Conservation (phyloP, 2,797 vertebrate species). For the Carcharodon carcharias region DNA sequence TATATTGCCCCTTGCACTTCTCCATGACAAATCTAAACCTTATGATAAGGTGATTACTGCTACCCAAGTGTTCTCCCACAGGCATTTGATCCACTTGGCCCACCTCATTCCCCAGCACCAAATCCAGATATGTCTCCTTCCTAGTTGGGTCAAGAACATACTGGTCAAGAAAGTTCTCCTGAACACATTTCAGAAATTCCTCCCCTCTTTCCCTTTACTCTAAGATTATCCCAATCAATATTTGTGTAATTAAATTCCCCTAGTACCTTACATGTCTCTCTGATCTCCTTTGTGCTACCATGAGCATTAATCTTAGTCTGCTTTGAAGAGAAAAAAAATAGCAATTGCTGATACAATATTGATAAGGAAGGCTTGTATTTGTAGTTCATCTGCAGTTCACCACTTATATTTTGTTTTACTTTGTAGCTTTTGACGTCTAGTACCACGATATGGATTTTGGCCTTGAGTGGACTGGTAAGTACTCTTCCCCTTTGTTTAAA, state of each 20-base stretch:
- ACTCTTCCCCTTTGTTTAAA: not conserved
- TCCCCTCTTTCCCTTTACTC: not conserved
- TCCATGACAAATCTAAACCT: not conserved
- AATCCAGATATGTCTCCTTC: not conserved
- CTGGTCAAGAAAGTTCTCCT: not conserved
- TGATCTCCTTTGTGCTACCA: not conserved
- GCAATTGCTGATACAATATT: too few species aligned
- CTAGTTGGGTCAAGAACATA: not conserved
- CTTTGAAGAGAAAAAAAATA: not conserved
- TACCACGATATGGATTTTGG: slow-evolving; percentile 86
- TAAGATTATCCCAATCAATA: not conserved
- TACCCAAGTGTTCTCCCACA: not conserved
- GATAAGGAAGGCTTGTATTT: not conserved
- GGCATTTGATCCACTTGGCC: not conserved
- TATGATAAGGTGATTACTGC: not conserved
- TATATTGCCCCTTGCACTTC: not conserved
- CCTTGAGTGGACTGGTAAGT: slow-evolving; percentile 91
- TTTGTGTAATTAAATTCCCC: not conserved
- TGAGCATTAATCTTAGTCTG: not conserved
- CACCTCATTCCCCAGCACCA: not conserved
- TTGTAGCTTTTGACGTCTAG: slow-evolving; percentile 86
- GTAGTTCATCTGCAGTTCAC: not conserved
- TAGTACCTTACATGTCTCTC: not conserved
- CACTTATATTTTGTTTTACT: slow-evolving; percentile 44
- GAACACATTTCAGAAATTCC: not conserved